Conservation (phyloP, 2,888 invertebrate species). For the Margaritifera margaritifera region DNA sequence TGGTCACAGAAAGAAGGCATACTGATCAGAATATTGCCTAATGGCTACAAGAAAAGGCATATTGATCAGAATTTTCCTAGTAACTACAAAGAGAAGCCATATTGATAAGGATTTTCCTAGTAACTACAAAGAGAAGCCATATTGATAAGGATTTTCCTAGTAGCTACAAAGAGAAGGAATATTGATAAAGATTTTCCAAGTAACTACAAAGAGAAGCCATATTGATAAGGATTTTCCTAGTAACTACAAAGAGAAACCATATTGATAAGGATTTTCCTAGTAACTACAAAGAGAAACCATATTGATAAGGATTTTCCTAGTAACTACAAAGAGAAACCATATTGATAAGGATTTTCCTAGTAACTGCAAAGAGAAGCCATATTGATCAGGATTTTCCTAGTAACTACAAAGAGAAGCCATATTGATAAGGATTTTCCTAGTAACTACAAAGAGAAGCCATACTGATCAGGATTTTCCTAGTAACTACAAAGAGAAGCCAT, state of each 20-base stretch:
- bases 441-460: too few species aligned
- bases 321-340: not conserved
- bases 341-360: not conserved
- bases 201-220: not conserved
- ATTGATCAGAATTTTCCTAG: conserved; percentile 83
- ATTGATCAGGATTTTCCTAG: too few species aligned
- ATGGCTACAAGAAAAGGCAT: too few species aligned
- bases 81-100: conserved; percentile 77
- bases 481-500: too few species aligned
- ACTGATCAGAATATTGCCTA: too few species aligned
- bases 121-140: not conserved
- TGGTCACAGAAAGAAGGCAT: too few species aligned
- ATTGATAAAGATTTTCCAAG: not conserved
- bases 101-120: conserved; percentile 2
- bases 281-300: conserved; percentile 76
- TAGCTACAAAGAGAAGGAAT: not conserved
- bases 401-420: too few species aligned
- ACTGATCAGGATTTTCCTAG: too few species aligned
- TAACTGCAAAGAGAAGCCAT: too few species aligned
- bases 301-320: too few species aligned
- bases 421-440: too few species aligned
- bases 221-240: not conserved
- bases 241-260: too few species aligned
- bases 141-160: not conserved
- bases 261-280: conserved; percentile 83